A percentile compares a stretch with the other conserved stretches of the same genome.
phyloP scores from a whole-genome alignment of 2,888 invertebrate species.

The Rhamnusium bicolor region DNA sequence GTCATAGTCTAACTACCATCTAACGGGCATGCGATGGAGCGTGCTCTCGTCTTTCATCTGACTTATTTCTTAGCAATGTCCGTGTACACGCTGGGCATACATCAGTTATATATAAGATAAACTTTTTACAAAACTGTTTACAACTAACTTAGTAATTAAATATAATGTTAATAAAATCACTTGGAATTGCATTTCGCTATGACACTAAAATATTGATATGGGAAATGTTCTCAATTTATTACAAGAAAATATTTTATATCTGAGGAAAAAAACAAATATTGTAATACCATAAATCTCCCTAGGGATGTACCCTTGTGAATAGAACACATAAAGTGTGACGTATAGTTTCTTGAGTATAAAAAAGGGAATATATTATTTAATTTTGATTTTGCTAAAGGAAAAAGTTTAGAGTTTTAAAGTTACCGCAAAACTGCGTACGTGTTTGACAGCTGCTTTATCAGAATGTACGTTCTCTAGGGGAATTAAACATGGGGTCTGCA shows the following conservation, averaged over 20 bases:
- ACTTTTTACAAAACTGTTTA: too few species aligned
- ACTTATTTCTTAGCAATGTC: too few species aligned
- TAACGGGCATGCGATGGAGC: too few species aligned
- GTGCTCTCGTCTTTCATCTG: too few species aligned
- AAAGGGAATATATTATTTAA: constrained; percentile 35
- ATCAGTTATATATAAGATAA: too few species aligned
- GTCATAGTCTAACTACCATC: too few species aligned
- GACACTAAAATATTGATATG: too few species aligned
- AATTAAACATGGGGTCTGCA: constrained; percentile 63
- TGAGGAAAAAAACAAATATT: neutral
- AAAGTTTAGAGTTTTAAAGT: constrained; percentile 43
- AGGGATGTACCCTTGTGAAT: neutral
- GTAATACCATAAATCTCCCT: neutral
- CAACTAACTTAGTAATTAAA: too few species aligned
- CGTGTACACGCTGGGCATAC: too few species aligned
- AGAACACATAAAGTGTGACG: neutral
- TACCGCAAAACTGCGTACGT: constrained; percentile 60
- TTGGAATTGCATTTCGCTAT: too few species aligned
- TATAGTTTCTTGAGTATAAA: constrained; percentile 21
- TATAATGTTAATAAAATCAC: too few species aligned
- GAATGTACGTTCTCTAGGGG: constrained; percentile 66
- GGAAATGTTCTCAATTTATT: neutral
- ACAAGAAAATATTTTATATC: neutral
- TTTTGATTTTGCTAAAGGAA: constrained; percentile 39
- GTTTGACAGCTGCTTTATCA: constrained; percentile 66